phyloP scores from a whole-genome alignment of 2,113 vertebrate genomes.

The Mastomys coucha region DNA sequence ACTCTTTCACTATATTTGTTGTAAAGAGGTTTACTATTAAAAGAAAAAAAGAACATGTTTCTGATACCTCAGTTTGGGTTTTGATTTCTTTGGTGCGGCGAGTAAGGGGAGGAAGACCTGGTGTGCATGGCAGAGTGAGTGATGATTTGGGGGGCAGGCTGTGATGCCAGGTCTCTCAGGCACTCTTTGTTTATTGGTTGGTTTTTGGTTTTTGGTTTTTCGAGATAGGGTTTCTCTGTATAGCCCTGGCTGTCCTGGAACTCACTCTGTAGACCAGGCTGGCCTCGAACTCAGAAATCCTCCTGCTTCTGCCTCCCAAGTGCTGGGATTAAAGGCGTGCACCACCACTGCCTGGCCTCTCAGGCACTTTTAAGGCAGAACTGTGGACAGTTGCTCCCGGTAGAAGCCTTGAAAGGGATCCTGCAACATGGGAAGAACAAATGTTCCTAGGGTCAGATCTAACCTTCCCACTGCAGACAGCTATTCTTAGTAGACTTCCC shows the following conservation, averaged over 20 bases:
- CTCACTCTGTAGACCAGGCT: no score
- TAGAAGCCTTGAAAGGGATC: background rate
- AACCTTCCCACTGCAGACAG: background rate
- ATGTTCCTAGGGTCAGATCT: background rate
- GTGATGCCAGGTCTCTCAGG: background rate
- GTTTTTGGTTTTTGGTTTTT: no score
- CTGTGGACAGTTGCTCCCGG: background rate
- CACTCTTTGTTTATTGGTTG: background rate
- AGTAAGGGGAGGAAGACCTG: background rate
- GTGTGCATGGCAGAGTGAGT: background rate
- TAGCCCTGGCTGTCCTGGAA: no score
- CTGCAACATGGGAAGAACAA: background rate
- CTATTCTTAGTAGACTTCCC: background rate
- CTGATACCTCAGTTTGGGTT: constrained; percentile 83
- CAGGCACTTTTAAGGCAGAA: background rate
- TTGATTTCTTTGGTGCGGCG: constrained; percentile 72
- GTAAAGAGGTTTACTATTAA: constrained; percentile 92
- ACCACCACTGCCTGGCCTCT: no score
- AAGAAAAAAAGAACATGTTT: constrained; percentile 85
- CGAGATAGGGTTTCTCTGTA: no score
- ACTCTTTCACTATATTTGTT: constrained; percentile 92
- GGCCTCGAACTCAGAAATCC: no score
- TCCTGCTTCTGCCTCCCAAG: no score
- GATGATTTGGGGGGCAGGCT: background rate
- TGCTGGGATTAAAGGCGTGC: no score